Evolutionary conservation across 2,797 vertebrate species (phyloP), one percentile per base, ranked within the genome.

Genomic region (Sebastes itinus): DNA sequence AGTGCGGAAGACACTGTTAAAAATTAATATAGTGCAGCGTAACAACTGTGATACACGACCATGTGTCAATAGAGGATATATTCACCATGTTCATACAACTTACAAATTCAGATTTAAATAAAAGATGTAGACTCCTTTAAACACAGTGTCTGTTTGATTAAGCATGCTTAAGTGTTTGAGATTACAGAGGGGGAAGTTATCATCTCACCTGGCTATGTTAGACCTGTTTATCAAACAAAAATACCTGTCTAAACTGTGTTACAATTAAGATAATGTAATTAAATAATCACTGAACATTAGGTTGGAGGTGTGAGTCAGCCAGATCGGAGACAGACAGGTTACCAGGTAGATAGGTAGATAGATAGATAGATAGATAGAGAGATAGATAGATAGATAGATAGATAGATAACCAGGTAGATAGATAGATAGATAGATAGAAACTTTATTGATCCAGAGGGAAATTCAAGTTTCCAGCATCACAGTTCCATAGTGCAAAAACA

Each of bases 161-260:
- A 64, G n/a, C 18, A 54, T 12, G 14, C 10, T 58, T 61, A 25
- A 67, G 3, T 56, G 28, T 22, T 35, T 14, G 23, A 72, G 79
- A 77, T 85, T 70, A 78, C 4, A 27, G 14, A 83, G 27, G 8
- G 32, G 35, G 62, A 81, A 66, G 30, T 60, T 20, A 60, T 52
- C 59, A 54, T 35, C 12, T 77, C 33, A 42, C 20, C 72, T 42
- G 18, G 46, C 46, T 49, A 20, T 18, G 54, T 77, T 27, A 54
- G 33, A 77, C 78, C 85, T 78, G 87, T 88, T 92, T 56, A 64
- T 67, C 60, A 52, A 79, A 87, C 8, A 49, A 67, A 67, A 35
- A 5, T 32, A 76, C 72, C 49, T 2, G 52, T 38, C 7, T 38
- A 35, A 20, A 7, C 64, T 65, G 30, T 73, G 27, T 58, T 46